Evolutionary conservation across 2,888 invertebrate genomes (phyloP), one percentile per base, ranked within the genome.

Genomic region (Drosophila mayaguana): DNA sequence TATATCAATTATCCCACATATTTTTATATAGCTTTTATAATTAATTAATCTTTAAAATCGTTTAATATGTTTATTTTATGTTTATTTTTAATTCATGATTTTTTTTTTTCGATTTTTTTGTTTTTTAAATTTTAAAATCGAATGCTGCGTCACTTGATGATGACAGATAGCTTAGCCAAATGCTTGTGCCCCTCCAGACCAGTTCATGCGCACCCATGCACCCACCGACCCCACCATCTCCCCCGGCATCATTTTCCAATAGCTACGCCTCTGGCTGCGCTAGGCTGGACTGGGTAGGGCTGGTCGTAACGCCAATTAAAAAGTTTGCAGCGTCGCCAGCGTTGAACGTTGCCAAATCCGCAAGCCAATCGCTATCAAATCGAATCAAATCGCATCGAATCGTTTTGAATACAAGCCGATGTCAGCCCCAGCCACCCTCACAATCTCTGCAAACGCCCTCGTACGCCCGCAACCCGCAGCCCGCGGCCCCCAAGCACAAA

Each of bases 291-390:
- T 46, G 46, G 25, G 20, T 0, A 14, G 22, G n/a, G 32, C n/a
- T 38, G 63, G 60, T 55, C 65, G 62, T 55, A 18, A 28, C 38
- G 54, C 79, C 79, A 79, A 79, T 79, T 79, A 79, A 79, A 79
- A 79, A 70, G 64, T 67, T 73, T 55, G 64, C 61, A 45, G 46
- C 59, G 66, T 69, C 55, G 66, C 50, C 68, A 72, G 51, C 63
- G 38, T 62, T 46, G 74, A 72, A 38, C 57, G 64, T 43, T 69
- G 45, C 51, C 50, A 75, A 76, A 72, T 64, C 55, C 64, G 60
- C 67, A 74, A 79, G 63, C 73, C 67, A 79, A 74, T 79, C 73
- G 70, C 66, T n/a, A 70, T 67, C 62, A 75, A 78, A 78, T 68
- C 72, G 78, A 74, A 77, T 77, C 70, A 74, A 77, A 75, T 78